A percentile compares a stretch with the other conserved stretches of the same genome.
These are phyloP conservation scores for Pseudopleuronectes americanus DNA, from an alignment of 2,797 vertebrate genomes.

Conservation along the genomic window DNA sequence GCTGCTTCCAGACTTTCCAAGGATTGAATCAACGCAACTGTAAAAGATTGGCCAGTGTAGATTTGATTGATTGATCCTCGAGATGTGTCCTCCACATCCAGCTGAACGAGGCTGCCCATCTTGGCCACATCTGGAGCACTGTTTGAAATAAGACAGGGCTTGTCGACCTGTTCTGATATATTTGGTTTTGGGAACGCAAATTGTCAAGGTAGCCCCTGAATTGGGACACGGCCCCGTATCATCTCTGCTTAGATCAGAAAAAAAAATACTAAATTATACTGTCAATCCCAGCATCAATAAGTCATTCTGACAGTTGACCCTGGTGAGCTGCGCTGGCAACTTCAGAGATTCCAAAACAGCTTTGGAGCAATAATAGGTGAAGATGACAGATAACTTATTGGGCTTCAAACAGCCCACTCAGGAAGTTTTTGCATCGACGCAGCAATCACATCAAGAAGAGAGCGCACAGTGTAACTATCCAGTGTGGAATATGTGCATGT, in stretches of 20 bases:
- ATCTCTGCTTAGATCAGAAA: conserved; percentile 24
- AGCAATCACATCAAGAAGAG: conserved; percentile 11
- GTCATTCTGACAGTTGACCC: conserved; percentile 57
- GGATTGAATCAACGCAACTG: background rate
- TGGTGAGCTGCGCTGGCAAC: conserved; percentile 17
- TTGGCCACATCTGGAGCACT: background rate
- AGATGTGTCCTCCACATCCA: conserved; percentile 25
- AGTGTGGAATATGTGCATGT: background rate
- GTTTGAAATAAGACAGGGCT: conserved; percentile 24
- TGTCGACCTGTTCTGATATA: conserved; percentile 5
- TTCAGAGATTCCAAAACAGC: conserved; percentile 38
- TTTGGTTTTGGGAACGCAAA: conserved; percentile 31
- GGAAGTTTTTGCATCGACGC: conserved; percentile 23
- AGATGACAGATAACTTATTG: conserved; percentile 29
- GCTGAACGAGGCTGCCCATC: background rate
- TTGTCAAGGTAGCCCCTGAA: conserved; percentile 19
- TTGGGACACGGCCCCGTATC: background rate
- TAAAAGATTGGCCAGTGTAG: background rate
- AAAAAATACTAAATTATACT: conserved; percentile 53
- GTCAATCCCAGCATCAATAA: conserved; percentile 54
- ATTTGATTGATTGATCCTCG: conserved; percentile 5
- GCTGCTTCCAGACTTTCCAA: background rate
- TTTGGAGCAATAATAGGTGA: conserved; percentile 19
- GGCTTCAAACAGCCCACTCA: conserved; percentile 33
- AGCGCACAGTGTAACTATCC: background rate